A percentile compares a stretch with the other conserved stretches of the same genome.
These are phyloP conservation scores for Coremacera marginata DNA, from an alignment of 2,888 invertebrate genomes.

Conservation along the genomic window DNA sequence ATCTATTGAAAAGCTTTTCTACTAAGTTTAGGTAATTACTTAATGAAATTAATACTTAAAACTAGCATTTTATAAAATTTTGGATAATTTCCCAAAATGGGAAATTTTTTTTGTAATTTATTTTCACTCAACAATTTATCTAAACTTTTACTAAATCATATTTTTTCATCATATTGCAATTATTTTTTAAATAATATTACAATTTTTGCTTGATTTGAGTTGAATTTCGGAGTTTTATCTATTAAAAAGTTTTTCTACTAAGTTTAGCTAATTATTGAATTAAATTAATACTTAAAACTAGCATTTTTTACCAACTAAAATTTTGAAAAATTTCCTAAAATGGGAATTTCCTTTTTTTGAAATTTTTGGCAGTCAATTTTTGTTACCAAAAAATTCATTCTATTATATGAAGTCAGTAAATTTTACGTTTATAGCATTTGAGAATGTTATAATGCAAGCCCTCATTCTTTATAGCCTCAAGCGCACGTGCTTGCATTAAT, in stretches of 20 bases:
- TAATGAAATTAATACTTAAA: background rate
- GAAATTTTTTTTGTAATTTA: no score
- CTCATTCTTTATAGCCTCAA: slow-evolving; percentile 1
- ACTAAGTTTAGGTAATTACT: background rate
- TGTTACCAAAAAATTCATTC: background rate
- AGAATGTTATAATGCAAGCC: background rate
- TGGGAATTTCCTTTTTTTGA: slow-evolving; percentile 32
- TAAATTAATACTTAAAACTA: background rate
- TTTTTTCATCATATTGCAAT: no score
- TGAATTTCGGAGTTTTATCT: no score
- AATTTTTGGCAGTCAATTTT: slow-evolving; percentile 16
- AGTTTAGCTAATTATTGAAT: no score
- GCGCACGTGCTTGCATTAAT: slow-evolving; percentile 55
- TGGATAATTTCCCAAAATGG: no score
- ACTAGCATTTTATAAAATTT: no score
- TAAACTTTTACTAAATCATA: no score
- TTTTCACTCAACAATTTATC: no score
- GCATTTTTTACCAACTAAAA: background rate
- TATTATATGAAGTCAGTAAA: no score
- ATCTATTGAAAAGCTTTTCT: background rate
- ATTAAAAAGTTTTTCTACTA: no score
- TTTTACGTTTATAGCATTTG: no score
- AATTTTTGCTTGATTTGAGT: background rate
- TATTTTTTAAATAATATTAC: no score
- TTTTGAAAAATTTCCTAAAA: slow-evolving; percentile 4